These are phyloP conservation scores for Eulemur mongoz DNA, from an alignment of 2,797 vertebrate species.

Conservation along the genomic window DNA sequence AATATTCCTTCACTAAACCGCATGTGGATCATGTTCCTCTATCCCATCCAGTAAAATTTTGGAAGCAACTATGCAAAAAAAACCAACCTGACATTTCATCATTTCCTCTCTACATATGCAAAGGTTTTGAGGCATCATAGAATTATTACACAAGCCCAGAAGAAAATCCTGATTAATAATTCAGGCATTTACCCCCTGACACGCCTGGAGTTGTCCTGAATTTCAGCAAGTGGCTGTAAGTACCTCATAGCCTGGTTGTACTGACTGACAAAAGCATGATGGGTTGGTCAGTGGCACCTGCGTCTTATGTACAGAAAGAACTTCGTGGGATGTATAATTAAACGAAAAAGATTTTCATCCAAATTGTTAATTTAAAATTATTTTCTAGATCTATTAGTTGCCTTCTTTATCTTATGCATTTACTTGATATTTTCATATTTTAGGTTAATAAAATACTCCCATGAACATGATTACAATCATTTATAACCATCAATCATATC, in stretches of 20 bases:
- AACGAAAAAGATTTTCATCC: background rate
- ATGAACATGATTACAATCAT: background rate
- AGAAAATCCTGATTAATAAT: background rate
- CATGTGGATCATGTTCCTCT: background rate
- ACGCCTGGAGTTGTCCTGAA: background rate
- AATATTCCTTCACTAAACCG: background rate
- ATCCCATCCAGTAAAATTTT: background rate
- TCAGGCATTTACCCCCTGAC: background rate
- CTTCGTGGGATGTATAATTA: background rate
- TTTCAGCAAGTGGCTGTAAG: background rate
- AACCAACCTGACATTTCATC: background rate
- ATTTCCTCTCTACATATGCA: background rate
- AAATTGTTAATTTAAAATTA: conserved; percentile 20
- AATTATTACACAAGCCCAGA: background rate
- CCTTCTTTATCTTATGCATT: background rate
- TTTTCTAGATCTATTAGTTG: background rate
- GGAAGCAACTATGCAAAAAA: background rate
- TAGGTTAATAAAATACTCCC: background rate
- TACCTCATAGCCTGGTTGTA: background rate
- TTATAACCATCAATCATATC: background rate
- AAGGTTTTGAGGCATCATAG: background rate
- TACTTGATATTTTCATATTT: background rate
- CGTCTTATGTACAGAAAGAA: background rate
- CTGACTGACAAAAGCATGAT: background rate
- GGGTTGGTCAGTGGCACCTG: background rate